Conservation (phyloP, 30 jellyfish, hydroid and myxozoan species). For the Mastigias papua region DNA sequence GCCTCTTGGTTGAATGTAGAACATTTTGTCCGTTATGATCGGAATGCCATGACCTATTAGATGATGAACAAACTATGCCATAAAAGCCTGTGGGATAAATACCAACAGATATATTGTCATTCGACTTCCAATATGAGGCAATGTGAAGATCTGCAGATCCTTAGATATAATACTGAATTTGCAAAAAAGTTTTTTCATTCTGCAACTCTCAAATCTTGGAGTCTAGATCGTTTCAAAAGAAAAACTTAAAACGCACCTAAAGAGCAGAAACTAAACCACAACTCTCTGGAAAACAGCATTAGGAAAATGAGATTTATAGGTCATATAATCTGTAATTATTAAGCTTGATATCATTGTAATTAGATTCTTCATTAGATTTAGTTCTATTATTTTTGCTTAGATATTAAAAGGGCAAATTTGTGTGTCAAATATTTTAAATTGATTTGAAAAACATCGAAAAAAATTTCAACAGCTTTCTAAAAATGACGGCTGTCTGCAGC, state of each 20-base stretch:
- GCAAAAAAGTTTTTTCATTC: slow-evolving; percentile 4
- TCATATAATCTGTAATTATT: too few species aligned
- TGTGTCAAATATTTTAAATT: too few species aligned
- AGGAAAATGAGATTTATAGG: background rate
- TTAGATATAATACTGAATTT: slow-evolving; percentile 7
- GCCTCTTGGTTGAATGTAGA: slow-evolving; percentile 46
- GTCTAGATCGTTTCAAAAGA: slow-evolving; percentile 2
- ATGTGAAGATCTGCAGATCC: slow-evolving; percentile 18
- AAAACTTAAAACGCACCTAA: background rate
- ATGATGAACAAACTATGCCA: slow-evolving; percentile 18
- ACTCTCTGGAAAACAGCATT: slow-evolving; percentile 2
- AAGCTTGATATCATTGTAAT: too few species aligned
- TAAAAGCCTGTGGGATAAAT: slow-evolving; percentile 8
- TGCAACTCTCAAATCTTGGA: slow-evolving; percentile 12
- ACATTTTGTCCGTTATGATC: slow-evolving; percentile 14
- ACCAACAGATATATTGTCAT: slow-evolving; percentile 21
- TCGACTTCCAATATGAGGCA: slow-evolving; percentile 36
- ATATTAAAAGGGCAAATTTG: too few species aligned
- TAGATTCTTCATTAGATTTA: too few species aligned
- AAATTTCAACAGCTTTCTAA: too few species aligned
- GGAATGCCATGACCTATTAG: slow-evolving; percentile 36
- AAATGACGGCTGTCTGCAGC: too few species aligned
- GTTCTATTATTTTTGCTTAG: too few species aligned
- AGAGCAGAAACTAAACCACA: slow-evolving; percentile 12
- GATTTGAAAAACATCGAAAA: too few species aligned